Evolutionary conservation across 2,797 vertebrate species (phyloP).

Genomic region (Morus bassanus): DNA sequence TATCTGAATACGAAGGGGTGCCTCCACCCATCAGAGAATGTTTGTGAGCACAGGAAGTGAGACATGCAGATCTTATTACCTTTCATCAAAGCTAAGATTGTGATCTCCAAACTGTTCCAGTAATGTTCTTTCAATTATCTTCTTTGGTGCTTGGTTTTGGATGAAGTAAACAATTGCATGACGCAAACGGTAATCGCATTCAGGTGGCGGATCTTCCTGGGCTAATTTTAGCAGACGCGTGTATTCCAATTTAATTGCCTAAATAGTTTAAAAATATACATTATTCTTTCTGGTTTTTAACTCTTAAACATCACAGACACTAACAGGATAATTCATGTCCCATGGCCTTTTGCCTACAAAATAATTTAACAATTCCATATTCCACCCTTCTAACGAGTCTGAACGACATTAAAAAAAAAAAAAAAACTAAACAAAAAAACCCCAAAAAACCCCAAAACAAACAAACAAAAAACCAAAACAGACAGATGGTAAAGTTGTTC

Average conservation of each 20-base stretch:
- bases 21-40: not conserved
- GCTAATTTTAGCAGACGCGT: slow-evolving; percentile 89
- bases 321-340: not conserved
- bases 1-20: not conserved
- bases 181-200: slow-evolving; percentile 92
- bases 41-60: not conserved
- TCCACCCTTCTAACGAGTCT: not conserved
- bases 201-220: slow-evolving; percentile 90
- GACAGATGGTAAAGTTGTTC: not conserved
- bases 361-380: not conserved
- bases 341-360: not conserved
- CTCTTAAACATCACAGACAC: not conserved
- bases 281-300: not conserved
- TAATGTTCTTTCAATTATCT: slow-evolving; percentile 95
- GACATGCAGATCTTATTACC: slow-evolving; percentile 74
- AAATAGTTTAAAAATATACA: not conserved
- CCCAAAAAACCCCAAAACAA: not conserved
- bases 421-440: not conserved
- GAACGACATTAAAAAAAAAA: not conserved
- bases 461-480: not conserved
- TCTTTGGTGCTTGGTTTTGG: slow-evolving; percentile 95
- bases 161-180: slow-evolving; percentile 95
- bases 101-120: slow-evolving; percentile 95
- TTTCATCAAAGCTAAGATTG: slow-evolving; percentile 95
- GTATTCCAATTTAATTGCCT: slow-evolving; percentile 97